Evolutionary conservation across 2,888 invertebrate species (phyloP).

Genomic region (Tenthredo notha): DNA sequence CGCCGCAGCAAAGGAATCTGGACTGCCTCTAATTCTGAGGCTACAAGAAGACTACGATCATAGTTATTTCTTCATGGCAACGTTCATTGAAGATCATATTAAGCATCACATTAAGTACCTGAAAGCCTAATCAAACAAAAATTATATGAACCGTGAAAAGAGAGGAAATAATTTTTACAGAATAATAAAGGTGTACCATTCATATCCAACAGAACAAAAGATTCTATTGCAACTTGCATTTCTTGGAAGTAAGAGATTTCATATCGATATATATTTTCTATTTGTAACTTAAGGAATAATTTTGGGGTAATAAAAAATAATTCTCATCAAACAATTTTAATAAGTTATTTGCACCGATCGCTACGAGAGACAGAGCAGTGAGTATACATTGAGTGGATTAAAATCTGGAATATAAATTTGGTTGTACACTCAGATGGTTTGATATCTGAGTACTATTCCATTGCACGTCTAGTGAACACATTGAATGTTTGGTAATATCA

Average conservation of each 20-base stretch:
- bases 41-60: slow-evolving; percentile 95
- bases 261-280: background rate
- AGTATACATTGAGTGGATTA: background rate
- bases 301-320: background rate
- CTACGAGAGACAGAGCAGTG: background rate
- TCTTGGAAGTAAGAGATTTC: background rate
- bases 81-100: slow-evolving; percentile 96
- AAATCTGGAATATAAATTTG: slow-evolving; percentile 1
- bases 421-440: background rate
- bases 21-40: slow-evolving; percentile 86
- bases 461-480: slow-evolving; percentile 4
- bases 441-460: background rate
- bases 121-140: slow-evolving; percentile 75
- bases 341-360: slow-evolving; percentile 5
- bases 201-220: background rate
- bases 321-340: slow-evolving; percentile 10
- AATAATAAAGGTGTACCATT: background rate
- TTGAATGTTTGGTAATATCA: background rate
- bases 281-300: background rate
- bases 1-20: slow-evolving; percentile 84
- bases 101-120: slow-evolving; percentile 92
- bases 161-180: background rate
- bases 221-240: background rate
- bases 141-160: background rate
- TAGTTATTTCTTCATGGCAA: slow-evolving; percentile 94